Base-by-base conservation (phyloP, 2,113 vertebrate genomes). In the Dipodomys spectabilis region DNA sequence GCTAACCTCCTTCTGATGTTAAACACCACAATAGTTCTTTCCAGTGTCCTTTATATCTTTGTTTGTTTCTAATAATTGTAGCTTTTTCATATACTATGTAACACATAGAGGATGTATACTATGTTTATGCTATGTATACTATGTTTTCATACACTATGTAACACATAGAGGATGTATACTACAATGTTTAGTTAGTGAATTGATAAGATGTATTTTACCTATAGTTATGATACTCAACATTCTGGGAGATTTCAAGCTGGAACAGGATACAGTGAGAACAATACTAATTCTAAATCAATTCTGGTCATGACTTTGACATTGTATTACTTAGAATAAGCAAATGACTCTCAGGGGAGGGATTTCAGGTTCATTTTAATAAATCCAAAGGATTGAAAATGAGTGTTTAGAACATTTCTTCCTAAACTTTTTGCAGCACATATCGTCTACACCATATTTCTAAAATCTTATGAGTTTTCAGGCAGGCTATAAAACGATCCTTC, bases 391-490 rank as follows among this genome's bases (percentile, higher is more conserved):
- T 90, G 10, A 39, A 85, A 78, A 88, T 82, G 6, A 73, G n/a
- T 78, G 16, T 28, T 53, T n/a, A 82, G 80, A 94, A 16, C 0
- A 27, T 44, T 67, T 81, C 53, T 77, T 77, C 3, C 49, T 75
- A 60, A 39, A 1, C 23, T 85, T 3, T 62, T 86, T 83, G 62
- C 23, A 71, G 23, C 18, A 90, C 23, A 16, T 60, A 35, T 68
- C 25, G 57, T 86, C 0, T 88, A 64, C 86, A 82, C 65, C 62
- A 12, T 73, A 92, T 22, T 82, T 71, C 13, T 71, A 10, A 88
- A 71, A 35, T 67, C 90, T 82, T 73, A 83, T 90, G 44, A 86
- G 18, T 91, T 92, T 92, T 25, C 81, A 92, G 93, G 28, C 8
- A 78, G n/a, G 1, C 44, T 84, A 27, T 83, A 93, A 84, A 73